phyloP scores from a whole-genome alignment of 2,113 vertebrate genomes.

The Apaloderma vittatum region DNA sequence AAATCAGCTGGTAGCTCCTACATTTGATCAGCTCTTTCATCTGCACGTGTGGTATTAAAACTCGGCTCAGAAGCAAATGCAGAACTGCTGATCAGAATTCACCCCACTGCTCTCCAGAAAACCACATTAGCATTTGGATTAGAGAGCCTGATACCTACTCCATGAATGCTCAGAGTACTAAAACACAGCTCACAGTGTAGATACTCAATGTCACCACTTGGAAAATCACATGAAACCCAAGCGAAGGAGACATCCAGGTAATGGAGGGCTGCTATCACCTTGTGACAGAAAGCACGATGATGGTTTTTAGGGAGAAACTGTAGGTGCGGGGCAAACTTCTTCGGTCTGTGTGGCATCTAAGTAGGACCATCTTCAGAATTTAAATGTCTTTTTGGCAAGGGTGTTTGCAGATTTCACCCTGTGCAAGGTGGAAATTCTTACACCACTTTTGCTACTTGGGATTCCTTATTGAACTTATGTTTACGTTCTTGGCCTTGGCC shows the following conservation, averaged over 20 bases:
- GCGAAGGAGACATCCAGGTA: not conserved
- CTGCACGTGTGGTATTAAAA: not conserved
- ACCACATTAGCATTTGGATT: slow-evolving; percentile 32
- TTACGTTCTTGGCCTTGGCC: not conserved
- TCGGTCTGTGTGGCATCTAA: not conserved
- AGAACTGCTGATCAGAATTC: slow-evolving; percentile 6
- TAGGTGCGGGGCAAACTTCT: not conserved
- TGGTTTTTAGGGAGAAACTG: not conserved
- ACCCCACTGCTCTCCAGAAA: not conserved
- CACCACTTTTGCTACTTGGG: not conserved
- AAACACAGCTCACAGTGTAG: not conserved
- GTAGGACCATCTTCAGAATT: not conserved
- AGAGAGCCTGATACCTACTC: not conserved
- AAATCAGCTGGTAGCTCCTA: not conserved
- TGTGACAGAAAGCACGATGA: not conserved
- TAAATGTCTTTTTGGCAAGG: not conserved
- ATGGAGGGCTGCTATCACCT: not conserved
- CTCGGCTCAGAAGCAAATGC: not conserved
- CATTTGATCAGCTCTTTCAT: not conserved
- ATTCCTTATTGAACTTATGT: not conserved
- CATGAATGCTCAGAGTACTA: not conserved
- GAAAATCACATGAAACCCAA: not conserved
- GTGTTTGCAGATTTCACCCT: not conserved
- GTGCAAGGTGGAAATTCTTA: not conserved
- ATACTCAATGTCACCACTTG: not conserved